A percentile compares a stretch with the other conserved stretches of the same genome.
Evolutionary conservation across 2,888 invertebrate genomes (phyloP).

Genomic region (Sphinx pinastri): DNA sequence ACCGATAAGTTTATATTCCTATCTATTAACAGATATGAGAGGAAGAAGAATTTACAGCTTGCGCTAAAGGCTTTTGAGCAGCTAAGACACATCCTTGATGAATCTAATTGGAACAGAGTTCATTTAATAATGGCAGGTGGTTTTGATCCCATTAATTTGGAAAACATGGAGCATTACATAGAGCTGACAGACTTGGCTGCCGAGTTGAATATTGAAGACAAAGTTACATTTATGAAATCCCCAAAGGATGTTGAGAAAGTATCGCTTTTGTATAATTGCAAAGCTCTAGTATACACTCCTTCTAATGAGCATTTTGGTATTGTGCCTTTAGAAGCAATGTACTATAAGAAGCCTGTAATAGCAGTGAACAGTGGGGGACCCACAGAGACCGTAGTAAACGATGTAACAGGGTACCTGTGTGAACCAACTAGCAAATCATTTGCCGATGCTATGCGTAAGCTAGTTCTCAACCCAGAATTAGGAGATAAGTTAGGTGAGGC

Average conservation of each 20-base stretch:
- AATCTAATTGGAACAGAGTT: slow-evolving; percentile 86
- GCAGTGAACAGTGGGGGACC: slow-evolving; percentile 98
- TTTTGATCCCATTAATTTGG: slow-evolving; percentile 93
- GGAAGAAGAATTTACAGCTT: slow-evolving; percentile 96
- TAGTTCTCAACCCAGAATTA: slow-evolving; percentile 86
- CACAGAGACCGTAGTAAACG: slow-evolving; percentile 93
- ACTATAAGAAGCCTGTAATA: slow-evolving; percentile 95
- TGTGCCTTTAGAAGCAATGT: slow-evolving; percentile 99
- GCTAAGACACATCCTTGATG: slow-evolving; percentile 81
- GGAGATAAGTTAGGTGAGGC: slow-evolving; percentile 88
- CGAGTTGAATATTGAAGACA: slow-evolving; percentile 86
- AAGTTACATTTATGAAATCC: slow-evolving; percentile 93
- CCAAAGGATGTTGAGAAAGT: slow-evolving; percentile 94
- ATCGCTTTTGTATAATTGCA: slow-evolving; percentile 89
- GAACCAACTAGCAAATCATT: slow-evolving; percentile 88
- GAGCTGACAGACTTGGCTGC: slow-evolving; percentile 88
- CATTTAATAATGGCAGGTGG: slow-evolving; percentile 98
- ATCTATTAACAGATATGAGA: slow-evolving; percentile 98
- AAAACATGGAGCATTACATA: slow-evolving; percentile 93
- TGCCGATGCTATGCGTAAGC: slow-evolving; percentile 89
- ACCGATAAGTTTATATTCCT: slow-evolving; percentile 89
- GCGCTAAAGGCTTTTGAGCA: slow-evolving; percentile 92
- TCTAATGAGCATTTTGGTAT: slow-evolving; percentile 99
- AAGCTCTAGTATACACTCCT: slow-evolving; percentile 96
- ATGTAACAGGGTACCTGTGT: slow-evolving; percentile 92